Evolutionary conservation across 1,140 invertebrate species (phyloP).

Genomic region (Lepidurus apus): DNA sequence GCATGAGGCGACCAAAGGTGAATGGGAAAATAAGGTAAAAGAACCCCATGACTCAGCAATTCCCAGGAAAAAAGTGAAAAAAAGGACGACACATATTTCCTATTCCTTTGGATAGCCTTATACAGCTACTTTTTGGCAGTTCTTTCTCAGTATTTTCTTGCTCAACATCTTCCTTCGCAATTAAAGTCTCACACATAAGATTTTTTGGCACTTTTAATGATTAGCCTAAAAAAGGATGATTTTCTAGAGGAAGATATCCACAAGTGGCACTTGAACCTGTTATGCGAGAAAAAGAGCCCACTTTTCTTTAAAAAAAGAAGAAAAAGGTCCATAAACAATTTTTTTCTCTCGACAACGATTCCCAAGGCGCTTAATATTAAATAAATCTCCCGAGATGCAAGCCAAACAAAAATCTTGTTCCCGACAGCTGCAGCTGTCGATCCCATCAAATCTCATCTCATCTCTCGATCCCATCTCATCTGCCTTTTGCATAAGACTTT

Average conservation of each 20-base stretch:
- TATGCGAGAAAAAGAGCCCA: neutral
- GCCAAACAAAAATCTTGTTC: conserved; percentile 7
- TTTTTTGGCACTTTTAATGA: neutral
- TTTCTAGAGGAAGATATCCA: conserved; percentile 6
- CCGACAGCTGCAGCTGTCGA: conserved; percentile 16
- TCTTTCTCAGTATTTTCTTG: neutral
- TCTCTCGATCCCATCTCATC: conserved; percentile 18
- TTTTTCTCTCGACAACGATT: neutral
- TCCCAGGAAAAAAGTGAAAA: neutral
- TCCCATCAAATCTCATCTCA: neutral
- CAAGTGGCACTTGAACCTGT: conserved; percentile 11
- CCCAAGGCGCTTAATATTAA: conserved; percentile 15
- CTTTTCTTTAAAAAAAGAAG: neutral
- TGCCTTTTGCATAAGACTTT: neutral
- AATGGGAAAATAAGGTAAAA: neutral
- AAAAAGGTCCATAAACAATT: conserved; percentile 4
- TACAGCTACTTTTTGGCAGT: no score
- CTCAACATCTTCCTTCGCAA: no score
- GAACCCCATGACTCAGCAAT: neutral
- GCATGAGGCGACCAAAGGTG: neutral
- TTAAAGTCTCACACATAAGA: neutral
- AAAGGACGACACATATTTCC: neutral
- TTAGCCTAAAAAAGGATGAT: neutral
- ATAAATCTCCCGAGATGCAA: neutral
- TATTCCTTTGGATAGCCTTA: no score